A percentile compares a stretch with the other conserved stretches of the same genome.
Evolutionary conservation across 2,113 vertebrate species (phyloP).

Genomic region (Nycticryphes semicollaris): DNA sequence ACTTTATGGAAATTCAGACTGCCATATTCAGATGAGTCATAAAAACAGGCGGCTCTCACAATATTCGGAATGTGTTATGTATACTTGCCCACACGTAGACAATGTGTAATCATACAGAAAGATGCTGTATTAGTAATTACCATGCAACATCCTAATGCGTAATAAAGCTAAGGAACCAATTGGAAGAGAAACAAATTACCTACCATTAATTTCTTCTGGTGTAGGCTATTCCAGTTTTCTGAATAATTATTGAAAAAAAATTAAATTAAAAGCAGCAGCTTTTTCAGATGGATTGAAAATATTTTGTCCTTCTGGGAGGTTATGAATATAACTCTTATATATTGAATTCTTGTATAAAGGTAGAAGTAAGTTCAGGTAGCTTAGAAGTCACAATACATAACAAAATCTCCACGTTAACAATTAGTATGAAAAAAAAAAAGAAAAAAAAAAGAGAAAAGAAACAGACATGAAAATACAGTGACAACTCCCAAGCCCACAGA

Average conservation of each 20-base stretch:
- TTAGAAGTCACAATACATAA: neutral
- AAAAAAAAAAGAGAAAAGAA: fast-evolving
- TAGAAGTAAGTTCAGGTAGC: neutral
- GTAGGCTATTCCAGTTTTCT: neutral
- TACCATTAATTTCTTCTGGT: neutral
- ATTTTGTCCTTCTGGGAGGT: neutral
- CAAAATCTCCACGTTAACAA: neutral
- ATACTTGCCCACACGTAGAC: neutral
- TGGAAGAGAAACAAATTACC: neutral
- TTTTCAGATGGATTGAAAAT: neutral
- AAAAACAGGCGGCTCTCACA: neutral
- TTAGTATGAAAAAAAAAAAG: neutral
- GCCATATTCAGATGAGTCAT: neutral
- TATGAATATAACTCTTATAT: too few species aligned
- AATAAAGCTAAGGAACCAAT: neutral
- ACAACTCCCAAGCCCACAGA: neutral
- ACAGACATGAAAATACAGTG: neutral
- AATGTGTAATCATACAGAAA: neutral
- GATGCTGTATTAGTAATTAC: neutral
- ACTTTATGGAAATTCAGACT: neutral
- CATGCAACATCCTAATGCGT: neutral
- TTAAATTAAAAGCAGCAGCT: neutral
- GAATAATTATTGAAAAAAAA: neutral
- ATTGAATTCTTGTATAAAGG: neutral
- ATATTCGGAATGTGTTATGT: neutral